phyloP scores from a whole-genome alignment of 2,113 vertebrate genomes.

The Lepidiolamprologus cunningtoni region DNA sequence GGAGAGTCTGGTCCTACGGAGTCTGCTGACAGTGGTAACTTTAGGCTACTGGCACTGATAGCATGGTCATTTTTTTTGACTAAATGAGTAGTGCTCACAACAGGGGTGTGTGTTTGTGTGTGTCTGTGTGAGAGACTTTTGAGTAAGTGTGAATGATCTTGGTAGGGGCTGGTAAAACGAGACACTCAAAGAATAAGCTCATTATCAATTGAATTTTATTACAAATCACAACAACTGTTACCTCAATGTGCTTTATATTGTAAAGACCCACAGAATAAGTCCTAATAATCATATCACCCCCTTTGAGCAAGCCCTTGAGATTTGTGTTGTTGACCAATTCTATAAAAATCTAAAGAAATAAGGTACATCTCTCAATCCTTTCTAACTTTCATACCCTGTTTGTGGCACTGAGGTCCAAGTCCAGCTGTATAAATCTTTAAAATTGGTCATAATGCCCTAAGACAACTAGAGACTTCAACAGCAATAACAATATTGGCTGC shows the following conservation, averaged over 20 bases:
- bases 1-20: constrained; percentile 93
- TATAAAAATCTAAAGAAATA: background rate
- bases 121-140: background rate
- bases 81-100: background rate
- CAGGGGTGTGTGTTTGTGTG: background rate
- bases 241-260: background rate
- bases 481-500: background rate
- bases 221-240: background rate
- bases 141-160: background rate
- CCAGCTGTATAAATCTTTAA: background rate
- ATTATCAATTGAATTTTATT: background rate
- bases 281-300: background rate
- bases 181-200: background rate
- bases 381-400: background rate
- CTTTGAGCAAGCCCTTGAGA: background rate
- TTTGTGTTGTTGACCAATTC: background rate
- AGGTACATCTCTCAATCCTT: background rate
- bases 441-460: background rate
- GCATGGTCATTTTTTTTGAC: background rate
- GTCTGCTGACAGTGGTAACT: constrained; percentile 89
- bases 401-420: background rate
- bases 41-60: background rate
- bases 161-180: background rate
- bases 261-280: background rate
- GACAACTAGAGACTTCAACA: background rate